phyloP scores from a whole-genome alignment of 2,113 vertebrate species.

The Blennius ocellaris region DNA sequence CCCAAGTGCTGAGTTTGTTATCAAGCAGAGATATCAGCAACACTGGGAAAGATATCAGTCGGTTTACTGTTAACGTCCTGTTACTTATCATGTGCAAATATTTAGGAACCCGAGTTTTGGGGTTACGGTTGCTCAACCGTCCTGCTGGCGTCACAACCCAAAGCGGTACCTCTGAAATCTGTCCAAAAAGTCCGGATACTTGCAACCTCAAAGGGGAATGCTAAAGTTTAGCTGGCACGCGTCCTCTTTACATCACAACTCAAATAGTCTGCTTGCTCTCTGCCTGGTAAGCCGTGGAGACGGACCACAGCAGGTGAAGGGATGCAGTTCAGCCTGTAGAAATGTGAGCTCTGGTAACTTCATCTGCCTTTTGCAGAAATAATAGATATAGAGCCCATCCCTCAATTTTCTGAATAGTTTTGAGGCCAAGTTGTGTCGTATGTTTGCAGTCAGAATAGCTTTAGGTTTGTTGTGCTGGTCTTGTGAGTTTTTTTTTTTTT shows the following conservation, averaged over 20 bases:
- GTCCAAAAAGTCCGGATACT: constrained; percentile 3
- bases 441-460: constrained; percentile 13
- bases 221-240: constrained; percentile 20
- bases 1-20: background rate
- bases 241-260: constrained; percentile 42
- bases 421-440: constrained; percentile 2
- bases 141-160: constrained; percentile 31
- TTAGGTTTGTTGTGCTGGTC: background rate
- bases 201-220: constrained; percentile 15
- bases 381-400: constrained; percentile 26
- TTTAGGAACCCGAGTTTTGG: background rate
- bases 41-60: background rate
- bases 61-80: constrained; percentile 45
- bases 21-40: constrained; percentile 14
- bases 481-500: background rate
- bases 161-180: constrained; percentile 1
- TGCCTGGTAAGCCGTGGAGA: constrained; percentile 35
- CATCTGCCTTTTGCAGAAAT: constrained; percentile 38
- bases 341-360: constrained; percentile 65
- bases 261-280: constrained; percentile 8
- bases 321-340: constrained; percentile 13
- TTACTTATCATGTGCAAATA: constrained; percentile 64
- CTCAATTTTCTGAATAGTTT: constrained; percentile 36
- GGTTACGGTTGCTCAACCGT: constrained; percentile 48
- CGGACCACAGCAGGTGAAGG: constrained; percentile 73